Percentiles rank a stretch among this genome's conserved stretches.
These are phyloP conservation scores for Cricetomys ansorgei DNA, from an alignment of 2,113 vertebrate species.

Conservation along the genomic window DNA sequence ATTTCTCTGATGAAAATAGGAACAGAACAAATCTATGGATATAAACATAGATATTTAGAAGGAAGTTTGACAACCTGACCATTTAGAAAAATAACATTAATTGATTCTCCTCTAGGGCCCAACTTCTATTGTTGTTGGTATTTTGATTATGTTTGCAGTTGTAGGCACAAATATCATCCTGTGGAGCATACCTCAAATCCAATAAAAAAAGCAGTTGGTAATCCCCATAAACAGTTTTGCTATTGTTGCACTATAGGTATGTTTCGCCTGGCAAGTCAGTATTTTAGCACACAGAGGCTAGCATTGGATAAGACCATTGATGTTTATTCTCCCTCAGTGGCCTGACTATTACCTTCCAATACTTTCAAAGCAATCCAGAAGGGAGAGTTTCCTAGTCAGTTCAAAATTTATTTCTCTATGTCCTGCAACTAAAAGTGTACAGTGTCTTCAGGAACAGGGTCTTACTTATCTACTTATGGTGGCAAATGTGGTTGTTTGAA, in stretches of 20 bases:
- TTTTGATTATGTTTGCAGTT: not conserved
- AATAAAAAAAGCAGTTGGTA: not conserved
- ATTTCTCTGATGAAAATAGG: not conserved
- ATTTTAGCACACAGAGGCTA: not conserved
- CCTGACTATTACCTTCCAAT: not conserved
- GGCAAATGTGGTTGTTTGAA: not conserved
- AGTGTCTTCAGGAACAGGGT: not conserved
- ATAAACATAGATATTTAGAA: not conserved
- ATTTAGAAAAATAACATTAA: not conserved
- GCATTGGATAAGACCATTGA: not conserved
- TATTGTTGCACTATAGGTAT: not conserved
- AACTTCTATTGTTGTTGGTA: not conserved
- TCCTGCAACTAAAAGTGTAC: not conserved
- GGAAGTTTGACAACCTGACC: not conserved
- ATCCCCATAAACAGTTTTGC: not conserved
- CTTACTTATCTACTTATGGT: not conserved
- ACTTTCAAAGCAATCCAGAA: not conserved
- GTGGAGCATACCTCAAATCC: not conserved
- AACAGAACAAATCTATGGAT: not conserved
- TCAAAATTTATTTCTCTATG: not conserved
- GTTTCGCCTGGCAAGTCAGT: not conserved
- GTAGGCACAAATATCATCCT: not conserved
- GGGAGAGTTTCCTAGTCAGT: not conserved
- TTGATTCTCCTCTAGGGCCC: not conserved
- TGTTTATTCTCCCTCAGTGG: not conserved